A percentile compares a stretch with the other conserved stretches of the same genome.
Conservation (phyloP, 2,888 invertebrate genomes). For the Tholera decimalis region DNA sequence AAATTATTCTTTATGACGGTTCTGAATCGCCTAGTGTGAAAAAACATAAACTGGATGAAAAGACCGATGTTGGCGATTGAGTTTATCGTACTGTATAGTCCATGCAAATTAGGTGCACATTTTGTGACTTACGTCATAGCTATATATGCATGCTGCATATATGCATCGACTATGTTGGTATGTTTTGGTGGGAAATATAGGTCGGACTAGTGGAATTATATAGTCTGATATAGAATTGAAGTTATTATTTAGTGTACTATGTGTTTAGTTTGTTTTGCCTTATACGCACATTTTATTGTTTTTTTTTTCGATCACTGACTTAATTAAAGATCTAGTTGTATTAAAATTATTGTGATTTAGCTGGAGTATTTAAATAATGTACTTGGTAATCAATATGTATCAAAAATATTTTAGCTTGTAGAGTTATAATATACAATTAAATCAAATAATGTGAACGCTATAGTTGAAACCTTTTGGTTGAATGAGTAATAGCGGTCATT, state of each 20-base stretch:
- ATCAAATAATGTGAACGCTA: background rate
- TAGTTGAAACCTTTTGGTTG: background rate
- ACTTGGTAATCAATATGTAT: background rate
- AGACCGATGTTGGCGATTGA: slow-evolving; percentile 60
- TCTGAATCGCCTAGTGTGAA: slow-evolving; percentile 58
- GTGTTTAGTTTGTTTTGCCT: slow-evolving; percentile 8
- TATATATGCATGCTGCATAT: background rate
- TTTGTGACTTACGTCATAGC: background rate
- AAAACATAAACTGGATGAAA: slow-evolving; percentile 57
- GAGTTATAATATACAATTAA: background rate
- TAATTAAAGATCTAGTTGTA: background rate
- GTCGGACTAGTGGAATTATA: slow-evolving; percentile 24
- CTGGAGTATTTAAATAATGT: background rate
- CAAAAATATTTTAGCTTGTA: background rate
- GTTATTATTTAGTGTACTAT: slow-evolving; percentile 7
- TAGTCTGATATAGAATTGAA: slow-evolving; percentile 12
- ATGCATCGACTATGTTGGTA: slow-evolving; percentile 16
- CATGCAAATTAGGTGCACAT: background rate
- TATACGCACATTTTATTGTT: slow-evolving; percentile 11
- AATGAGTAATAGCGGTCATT: background rate
- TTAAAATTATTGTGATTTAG: slow-evolving; percentile 3
- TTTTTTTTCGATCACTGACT: background rate
- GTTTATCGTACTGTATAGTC: background rate
- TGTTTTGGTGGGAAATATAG: slow-evolving; percentile 19
- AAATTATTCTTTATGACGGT: slow-evolving; percentile 52